phyloP scores from a whole-genome alignment of 2,113 vertebrate genomes.

The Cyanoderma ruficeps region DNA sequence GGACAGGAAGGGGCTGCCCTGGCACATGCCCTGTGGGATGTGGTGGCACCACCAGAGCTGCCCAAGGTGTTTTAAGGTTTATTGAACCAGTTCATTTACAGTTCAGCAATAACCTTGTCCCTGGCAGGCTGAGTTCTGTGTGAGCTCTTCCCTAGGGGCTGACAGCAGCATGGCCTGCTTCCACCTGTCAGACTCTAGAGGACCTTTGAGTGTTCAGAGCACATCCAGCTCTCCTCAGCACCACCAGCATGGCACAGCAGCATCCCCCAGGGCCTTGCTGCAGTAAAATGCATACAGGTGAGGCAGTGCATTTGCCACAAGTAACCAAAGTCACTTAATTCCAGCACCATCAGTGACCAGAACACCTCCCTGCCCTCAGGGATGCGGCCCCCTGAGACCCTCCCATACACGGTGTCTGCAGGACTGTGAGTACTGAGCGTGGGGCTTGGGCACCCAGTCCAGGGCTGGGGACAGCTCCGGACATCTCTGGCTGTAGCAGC shows the following conservation, averaged over 20 bases:
- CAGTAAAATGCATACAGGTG: not conserved
- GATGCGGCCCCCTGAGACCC: not conserved
- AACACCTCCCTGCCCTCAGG: not conserved
- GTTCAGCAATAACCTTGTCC: not conserved
- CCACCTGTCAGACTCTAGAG: not conserved
- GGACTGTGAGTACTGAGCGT: not conserved
- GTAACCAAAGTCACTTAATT: not conserved
- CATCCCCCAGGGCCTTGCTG: not conserved
- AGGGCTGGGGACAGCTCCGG: not conserved
- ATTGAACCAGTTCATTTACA: not conserved
- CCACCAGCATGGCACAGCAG: not conserved
- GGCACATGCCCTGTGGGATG: not conserved
- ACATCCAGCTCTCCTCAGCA: not conserved
- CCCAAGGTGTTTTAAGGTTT: not conserved
- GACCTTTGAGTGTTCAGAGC: not conserved
- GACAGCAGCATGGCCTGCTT: not conserved
- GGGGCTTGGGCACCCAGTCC: not conserved
- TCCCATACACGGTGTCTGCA: accelerated
- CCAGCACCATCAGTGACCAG: not conserved
- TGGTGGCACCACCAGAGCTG: not conserved
- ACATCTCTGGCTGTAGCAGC: not conserved
- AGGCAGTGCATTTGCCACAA: not conserved
- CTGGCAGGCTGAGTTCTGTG: not conserved
- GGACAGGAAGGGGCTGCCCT: not conserved
- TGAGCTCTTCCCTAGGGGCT: not conserved